Evolutionary conservation across 2,113 vertebrate species (phyloP).

Genomic region (Lontra canadensis): DNA sequence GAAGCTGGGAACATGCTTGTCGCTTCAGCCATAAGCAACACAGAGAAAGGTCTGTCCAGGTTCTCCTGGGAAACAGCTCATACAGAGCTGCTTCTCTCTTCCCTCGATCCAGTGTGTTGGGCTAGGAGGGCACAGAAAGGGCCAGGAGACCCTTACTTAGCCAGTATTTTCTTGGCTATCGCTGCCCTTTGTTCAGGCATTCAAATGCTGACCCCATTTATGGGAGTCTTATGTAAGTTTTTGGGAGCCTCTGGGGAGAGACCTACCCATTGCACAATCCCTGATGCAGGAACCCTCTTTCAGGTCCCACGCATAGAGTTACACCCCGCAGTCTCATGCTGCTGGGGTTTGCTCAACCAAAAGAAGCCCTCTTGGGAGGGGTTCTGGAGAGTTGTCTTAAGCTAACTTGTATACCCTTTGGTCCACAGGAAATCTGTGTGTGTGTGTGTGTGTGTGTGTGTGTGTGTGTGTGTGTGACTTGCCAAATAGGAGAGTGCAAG

Average conservation of each 20-base stretch:
- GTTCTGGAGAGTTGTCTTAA: background rate
- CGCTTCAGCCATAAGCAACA: background rate
- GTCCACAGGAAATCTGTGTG: background rate
- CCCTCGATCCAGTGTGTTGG: background rate
- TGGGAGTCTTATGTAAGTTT: background rate
- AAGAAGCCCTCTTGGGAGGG: background rate
- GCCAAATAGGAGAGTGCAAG: background rate
- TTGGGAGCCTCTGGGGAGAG: background rate
- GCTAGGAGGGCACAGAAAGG: background rate
- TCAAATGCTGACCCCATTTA: background rate
- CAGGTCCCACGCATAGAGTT: background rate
- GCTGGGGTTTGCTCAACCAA: background rate
- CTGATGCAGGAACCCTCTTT: background rate
- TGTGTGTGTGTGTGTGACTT: no score
- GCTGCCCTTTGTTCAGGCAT: background rate
- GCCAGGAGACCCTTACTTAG: background rate
- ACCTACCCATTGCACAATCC: background rate
- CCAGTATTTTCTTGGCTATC: background rate
- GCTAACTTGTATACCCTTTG: background rate
- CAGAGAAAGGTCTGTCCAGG: background rate
- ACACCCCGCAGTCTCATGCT: background rate
- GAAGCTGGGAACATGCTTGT: background rate
- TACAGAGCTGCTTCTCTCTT: background rate
- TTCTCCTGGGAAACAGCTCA: background rate
- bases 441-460: no score